These are phyloP conservation scores for Mungos mungo DNA, from an alignment of 2,113 vertebrate genomes.

Conservation along the genomic window DNA sequence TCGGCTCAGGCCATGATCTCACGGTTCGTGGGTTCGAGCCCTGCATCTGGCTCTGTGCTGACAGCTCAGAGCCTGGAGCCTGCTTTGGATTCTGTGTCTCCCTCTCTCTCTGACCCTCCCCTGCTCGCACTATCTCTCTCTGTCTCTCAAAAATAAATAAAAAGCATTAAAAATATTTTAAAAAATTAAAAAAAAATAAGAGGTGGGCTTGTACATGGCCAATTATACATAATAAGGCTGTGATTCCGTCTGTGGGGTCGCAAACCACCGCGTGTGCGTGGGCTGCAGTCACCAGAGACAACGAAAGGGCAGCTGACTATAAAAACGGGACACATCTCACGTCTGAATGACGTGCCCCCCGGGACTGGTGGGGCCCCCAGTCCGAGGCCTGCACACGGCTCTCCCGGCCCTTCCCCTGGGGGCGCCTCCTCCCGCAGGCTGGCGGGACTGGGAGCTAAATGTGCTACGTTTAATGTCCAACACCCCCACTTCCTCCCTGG, in stretches of 20 bases:
- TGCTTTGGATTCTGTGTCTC: too few species aligned
- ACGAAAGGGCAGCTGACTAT: background rate
- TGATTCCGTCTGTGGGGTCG: slow-evolving; percentile 41
- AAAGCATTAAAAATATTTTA: too few species aligned
- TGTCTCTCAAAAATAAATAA: too few species aligned
- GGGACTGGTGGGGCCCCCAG: background rate
- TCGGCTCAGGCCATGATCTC: too few species aligned
- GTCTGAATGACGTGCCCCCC: background rate
- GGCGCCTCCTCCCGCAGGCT: fast-evolving
- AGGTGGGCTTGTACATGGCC: slow-evolving; percentile 36
- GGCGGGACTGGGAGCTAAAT: background rate
- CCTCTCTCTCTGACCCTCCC: too few species aligned
- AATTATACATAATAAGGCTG: slow-evolving; percentile 56
- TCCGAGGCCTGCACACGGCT: background rate
- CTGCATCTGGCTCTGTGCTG: too few species aligned
- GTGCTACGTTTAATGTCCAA: background rate
- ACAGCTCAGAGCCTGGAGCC: too few species aligned
- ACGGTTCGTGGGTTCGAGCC: too few species aligned
- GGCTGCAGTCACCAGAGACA: background rate
- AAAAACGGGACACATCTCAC: background rate
- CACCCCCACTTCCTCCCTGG: background rate
- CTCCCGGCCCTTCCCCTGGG: background rate
- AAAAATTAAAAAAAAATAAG: slow-evolving; percentile 68
- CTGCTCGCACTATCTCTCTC: too few species aligned
- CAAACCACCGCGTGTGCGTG: background rate